phyloP scores from a whole-genome alignment of 2,113 vertebrate species.

The Thunnus thynnus region DNA sequence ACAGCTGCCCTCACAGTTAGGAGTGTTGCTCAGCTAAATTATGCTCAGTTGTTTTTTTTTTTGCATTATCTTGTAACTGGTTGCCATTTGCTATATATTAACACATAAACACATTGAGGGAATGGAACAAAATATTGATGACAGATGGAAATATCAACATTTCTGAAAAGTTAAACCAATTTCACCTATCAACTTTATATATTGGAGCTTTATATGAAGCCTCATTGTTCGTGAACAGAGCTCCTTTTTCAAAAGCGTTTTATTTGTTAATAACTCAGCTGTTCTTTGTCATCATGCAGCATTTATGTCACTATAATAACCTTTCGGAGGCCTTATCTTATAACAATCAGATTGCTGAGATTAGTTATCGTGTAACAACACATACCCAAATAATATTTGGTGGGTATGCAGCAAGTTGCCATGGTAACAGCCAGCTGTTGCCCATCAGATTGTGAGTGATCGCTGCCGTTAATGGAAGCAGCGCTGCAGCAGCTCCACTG shows the following conservation, averaged over 20 bases:
- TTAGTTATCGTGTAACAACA: slow-evolving; percentile 21
- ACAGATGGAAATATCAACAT: no score
- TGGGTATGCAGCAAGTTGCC: slow-evolving; percentile 36
- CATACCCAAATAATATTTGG: slow-evolving; percentile 58
- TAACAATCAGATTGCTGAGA: slow-evolving; percentile 16
- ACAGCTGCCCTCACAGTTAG: no score
- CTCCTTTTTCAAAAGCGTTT: not conserved
- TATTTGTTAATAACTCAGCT: not conserved
- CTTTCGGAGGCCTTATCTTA: slow-evolving; percentile 8
- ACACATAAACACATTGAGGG: no score
- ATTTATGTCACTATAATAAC: not conserved
- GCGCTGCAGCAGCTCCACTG: slow-evolving; percentile 34
- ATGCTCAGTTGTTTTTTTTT: no score
- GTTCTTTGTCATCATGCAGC: not conserved
- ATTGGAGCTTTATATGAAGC: no score
- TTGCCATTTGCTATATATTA: no score
- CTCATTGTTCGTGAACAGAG: no score
- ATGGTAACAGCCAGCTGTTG: slow-evolving; percentile 47
- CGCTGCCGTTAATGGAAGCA: slow-evolving; percentile 62
- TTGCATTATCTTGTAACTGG: no score
- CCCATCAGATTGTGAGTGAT: slow-evolving; percentile 71
- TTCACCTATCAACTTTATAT: no score
- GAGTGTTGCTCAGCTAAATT: no score
- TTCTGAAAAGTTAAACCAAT: no score
- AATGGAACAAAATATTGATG: no score